These are phyloP conservation scores for Etheostoma cragini DNA, from an alignment of 2,113 vertebrate genomes.

Conservation along the genomic window DNA sequence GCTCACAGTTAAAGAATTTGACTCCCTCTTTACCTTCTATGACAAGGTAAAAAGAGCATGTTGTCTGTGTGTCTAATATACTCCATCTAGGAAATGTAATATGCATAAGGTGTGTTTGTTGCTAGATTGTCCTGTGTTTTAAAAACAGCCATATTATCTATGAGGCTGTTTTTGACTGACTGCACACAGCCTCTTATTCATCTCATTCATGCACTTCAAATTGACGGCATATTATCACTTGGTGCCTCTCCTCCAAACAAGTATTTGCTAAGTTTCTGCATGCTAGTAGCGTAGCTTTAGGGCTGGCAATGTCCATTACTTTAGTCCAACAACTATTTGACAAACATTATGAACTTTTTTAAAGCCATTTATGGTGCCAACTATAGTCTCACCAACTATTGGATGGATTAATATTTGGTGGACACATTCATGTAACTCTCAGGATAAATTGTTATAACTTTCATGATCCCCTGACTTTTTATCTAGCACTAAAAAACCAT, in stretches of 20 bases:
- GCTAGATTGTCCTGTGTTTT: background rate
- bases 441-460: background rate
- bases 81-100: conserved; percentile 1
- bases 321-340: background rate
- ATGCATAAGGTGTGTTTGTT: background rate
- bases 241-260: background rate
- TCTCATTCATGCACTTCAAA: background rate
- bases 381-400: background rate
- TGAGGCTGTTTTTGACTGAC: background rate
- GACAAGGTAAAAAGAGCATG: conserved; percentile 88
- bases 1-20: conserved; percentile 92
- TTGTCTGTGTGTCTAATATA: conserved; percentile 4
- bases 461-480: background rate
- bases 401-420: background rate
- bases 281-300: background rate
- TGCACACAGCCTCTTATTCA: background rate
- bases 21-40: conserved; percentile 92
- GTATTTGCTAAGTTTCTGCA: background rate
- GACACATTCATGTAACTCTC: background rate
- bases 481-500: background rate
- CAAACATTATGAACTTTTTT: background rate
- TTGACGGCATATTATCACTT: background rate
- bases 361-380: background rate
- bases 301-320: background rate
- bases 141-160: no score